Evolutionary conservation across 2,888 invertebrate species (phyloP).

Genomic region (Nipponacmea schrenckii): DNA sequence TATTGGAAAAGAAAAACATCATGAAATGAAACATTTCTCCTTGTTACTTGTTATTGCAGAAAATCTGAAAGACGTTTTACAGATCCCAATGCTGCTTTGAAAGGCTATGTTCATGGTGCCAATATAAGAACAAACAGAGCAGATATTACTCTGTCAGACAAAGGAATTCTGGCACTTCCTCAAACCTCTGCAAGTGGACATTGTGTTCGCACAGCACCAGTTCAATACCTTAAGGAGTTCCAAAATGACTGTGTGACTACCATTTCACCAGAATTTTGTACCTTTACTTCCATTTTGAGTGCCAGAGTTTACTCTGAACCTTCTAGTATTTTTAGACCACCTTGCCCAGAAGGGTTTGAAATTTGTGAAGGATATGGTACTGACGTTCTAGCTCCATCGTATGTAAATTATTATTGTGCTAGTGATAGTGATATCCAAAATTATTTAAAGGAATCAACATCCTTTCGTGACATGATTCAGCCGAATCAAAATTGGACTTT

Average conservation of each 20-base stretch:
- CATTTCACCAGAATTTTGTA: slow-evolving; percentile 43
- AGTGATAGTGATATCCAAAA: neutral
- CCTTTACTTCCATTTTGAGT: slow-evolving; percentile 45
- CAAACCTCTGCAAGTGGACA: slow-evolving; percentile 47
- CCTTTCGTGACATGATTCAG: neutral
- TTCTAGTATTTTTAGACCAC: slow-evolving; percentile 32
- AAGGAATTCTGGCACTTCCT: slow-evolving; percentile 51
- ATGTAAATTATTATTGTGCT: slow-evolving; percentile 22
- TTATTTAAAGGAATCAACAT: neutral
- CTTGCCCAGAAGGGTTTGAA: slow-evolving; percentile 35
- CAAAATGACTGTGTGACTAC: slow-evolving; percentile 43
- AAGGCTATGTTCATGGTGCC: slow-evolving; percentile 43
- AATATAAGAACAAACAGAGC: slow-evolving; percentile 34
- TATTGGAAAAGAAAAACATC: too few species aligned
- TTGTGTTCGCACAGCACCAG: slow-evolving; percentile 53
- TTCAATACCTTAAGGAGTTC: slow-evolving; percentile 50
- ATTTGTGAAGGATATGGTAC: slow-evolving; percentile 11
- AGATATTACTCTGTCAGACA: slow-evolving; percentile 12
- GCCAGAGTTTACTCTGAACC: slow-evolving; percentile 48
- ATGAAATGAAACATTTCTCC: too few species aligned
- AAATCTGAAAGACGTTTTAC: slow-evolving; percentile 35
- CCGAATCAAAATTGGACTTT: neutral
- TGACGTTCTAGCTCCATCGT: neutral
- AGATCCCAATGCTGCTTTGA: slow-evolving; percentile 17
- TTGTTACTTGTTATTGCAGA: slow-evolving; percentile 25